These are phyloP conservation scores for Macropodus opercularis DNA, from an alignment of 2,797 vertebrate genomes.

Conservation along the genomic window DNA sequence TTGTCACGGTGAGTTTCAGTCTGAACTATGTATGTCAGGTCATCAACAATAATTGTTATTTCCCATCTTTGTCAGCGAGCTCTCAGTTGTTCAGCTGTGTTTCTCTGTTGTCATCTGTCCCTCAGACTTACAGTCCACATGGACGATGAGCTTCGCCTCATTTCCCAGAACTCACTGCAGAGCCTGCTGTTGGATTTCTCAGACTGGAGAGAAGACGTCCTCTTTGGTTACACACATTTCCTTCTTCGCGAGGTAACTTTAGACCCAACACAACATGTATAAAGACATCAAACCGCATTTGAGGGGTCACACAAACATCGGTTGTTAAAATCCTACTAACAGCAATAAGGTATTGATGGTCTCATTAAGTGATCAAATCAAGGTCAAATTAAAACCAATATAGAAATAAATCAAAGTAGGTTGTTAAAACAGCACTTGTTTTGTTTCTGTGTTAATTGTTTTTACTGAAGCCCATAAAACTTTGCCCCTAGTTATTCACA, in stretches of 20 bases:
- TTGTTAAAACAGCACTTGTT: not conserved
- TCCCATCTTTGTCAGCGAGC: not conserved
- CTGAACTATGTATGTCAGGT: not conserved
- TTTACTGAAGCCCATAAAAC: not conserved
- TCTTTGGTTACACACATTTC: constrained; percentile 98
- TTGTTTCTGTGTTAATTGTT: not conserved
- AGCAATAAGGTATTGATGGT: not conserved
- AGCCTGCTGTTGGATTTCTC: constrained; percentile 96
- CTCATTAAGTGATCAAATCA: not conserved
- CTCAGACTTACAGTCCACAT: constrained; percentile 95
- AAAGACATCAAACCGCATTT: no score
- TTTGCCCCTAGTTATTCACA: not conserved
- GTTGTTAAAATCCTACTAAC: not conserved
- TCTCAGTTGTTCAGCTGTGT: not conserved
- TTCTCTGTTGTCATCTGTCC: constrained; percentile 9
- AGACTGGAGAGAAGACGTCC: constrained; percentile 97
- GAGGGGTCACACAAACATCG: not conserved
- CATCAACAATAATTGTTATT: not conserved
- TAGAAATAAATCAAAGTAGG: not conserved
- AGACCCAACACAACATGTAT: no score
- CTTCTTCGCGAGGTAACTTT: constrained; percentile 83
- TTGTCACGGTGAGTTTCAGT: constrained; percentile 87
- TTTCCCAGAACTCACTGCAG: constrained; percentile 97
- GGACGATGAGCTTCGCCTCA: constrained; percentile 97
- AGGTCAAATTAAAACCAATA: not conserved